Percentiles rank a stretch among this genome's conserved stretches.
Conservation (phyloP, 2,113 vertebrate species). For the Clupea harengus region DNA sequence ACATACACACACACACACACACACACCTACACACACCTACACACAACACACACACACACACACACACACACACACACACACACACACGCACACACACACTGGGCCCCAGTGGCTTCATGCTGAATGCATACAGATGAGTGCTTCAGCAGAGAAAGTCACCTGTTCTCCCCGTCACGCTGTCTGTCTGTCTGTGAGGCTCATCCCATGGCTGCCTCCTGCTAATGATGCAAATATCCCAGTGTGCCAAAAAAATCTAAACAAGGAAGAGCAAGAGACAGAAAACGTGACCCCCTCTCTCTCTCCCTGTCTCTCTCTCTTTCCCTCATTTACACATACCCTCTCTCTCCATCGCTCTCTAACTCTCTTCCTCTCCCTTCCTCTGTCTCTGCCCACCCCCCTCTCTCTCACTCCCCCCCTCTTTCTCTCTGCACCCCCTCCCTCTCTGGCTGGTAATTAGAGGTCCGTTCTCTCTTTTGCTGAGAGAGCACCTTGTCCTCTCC, state of each 20-base stretch:
- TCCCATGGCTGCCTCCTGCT: neutral
- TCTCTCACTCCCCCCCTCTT: constrained; percentile 57
- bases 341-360: constrained; percentile 40
- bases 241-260: neutral
- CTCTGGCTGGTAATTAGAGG: constrained; percentile 94
- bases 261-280: too few relatives aligned
- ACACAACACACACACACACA: neutral
- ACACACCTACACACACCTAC: too few relatives aligned
- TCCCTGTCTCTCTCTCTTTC: constrained; percentile 58
- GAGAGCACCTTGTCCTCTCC: constrained; percentile 94
- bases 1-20: neutral
- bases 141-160: neutral
- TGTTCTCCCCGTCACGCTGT: neutral
- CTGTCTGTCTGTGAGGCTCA: neutral
- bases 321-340: constrained; percentile 47
- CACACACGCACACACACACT: neutral
- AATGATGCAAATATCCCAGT: neutral
- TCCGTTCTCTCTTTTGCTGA: constrained; percentile 96
- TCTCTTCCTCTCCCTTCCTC: constrained; percentile 72
- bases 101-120: too few relatives aligned
- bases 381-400: constrained; percentile 61
- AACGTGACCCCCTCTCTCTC: constrained; percentile 64
- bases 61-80: neutral
- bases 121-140: neutral
- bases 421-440: constrained; percentile 75